Evolutionary conservation across 2,888 invertebrate species (phyloP).

Genomic region (Podotricha telesiphe): DNA sequence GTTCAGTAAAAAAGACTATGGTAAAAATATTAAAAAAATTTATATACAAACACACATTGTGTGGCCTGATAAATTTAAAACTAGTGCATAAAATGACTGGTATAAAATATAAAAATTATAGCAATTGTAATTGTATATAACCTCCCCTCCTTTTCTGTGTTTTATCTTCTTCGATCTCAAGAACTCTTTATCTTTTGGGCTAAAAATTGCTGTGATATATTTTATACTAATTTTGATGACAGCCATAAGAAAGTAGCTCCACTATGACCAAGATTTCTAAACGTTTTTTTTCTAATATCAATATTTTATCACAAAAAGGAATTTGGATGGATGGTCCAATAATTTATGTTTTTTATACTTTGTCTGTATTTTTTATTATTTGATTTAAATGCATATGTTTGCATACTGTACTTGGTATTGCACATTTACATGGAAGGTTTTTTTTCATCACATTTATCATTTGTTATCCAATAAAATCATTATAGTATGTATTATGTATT

Average conservation of each 20-base stretch:
- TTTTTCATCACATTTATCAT: constrained; percentile 23
- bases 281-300: constrained; percentile 57
- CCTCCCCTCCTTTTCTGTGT: constrained; percentile 49
- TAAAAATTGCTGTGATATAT: constrained; percentile 82
- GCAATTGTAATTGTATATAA: constrained; percentile 38
- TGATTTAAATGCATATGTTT: constrained; percentile 11
- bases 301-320: constrained; percentile 57
- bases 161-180: constrained; percentile 56
- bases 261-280: constrained; percentile 61
- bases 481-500: constrained; percentile 20
- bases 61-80: constrained; percentile 33
- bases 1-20: constrained; percentile 30
- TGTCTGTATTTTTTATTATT: constrained; percentile 23
- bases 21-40: constrained; percentile 24
- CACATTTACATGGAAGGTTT: constrained; percentile 22
- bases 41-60: constrained; percentile 20
- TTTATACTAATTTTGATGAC: constrained; percentile 73
- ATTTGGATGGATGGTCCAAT: constrained; percentile 68
- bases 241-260: constrained; percentile 60
- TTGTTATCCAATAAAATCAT: constrained; percentile 9
- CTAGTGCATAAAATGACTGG: constrained; percentile 37
- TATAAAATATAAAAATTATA: constrained; percentile 36
- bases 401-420: constrained; percentile 9
- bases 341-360: constrained; percentile 45
- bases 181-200: constrained; percentile 62